Conservation (phyloP, 2,797 vertebrate genomes). For the Acrossocheilus wenchowensis region DNA sequence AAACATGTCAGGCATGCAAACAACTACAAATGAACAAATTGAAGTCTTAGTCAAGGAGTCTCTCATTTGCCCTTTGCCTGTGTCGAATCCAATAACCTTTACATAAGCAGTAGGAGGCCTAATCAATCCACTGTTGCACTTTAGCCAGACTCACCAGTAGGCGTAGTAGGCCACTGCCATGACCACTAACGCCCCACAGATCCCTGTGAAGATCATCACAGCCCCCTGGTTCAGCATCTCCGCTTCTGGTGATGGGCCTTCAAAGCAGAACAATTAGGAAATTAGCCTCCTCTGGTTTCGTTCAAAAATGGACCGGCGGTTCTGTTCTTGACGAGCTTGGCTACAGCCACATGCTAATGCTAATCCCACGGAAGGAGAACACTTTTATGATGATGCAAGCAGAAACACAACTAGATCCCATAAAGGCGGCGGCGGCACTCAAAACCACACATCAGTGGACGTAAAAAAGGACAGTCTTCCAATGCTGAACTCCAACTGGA, state of each 20-base stretch:
- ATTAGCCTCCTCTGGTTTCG: background rate
- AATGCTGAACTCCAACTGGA: background rate
- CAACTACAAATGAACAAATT: conserved; percentile 5
- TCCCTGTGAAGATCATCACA: conserved; percentile 88
- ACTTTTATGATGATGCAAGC: conserved; percentile 71
- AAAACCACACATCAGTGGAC: conserved; percentile 25
- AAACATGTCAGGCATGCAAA: background rate
- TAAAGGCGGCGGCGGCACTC: background rate
- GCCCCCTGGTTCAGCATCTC: conserved; percentile 86
- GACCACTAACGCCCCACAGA: conserved; percentile 85
- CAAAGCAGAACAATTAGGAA: background rate
- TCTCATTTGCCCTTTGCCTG: background rate
- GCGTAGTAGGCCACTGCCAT: conserved; percentile 93
- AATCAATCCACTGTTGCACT: background rate
- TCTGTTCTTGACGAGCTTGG: conserved; percentile 8
- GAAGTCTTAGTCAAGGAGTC: background rate
- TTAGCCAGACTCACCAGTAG: conserved; percentile 89
- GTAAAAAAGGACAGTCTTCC: background rate
- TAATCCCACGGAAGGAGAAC: conserved; percentile 68
- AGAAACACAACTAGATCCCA: conserved; percentile 44
- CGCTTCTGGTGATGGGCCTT: background rate
- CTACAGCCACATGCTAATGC: conserved; percentile 67
- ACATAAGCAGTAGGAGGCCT: background rate
- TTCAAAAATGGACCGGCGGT: background rate
- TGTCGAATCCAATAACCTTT: conserved; percentile 20